A percentile compares a stretch with the other conserved stretches of the same genome.
These are phyloP conservation scores for Meleagris gallopavo DNA, from an alignment of 2,113 vertebrate genomes.

Conservation along the genomic window DNA sequence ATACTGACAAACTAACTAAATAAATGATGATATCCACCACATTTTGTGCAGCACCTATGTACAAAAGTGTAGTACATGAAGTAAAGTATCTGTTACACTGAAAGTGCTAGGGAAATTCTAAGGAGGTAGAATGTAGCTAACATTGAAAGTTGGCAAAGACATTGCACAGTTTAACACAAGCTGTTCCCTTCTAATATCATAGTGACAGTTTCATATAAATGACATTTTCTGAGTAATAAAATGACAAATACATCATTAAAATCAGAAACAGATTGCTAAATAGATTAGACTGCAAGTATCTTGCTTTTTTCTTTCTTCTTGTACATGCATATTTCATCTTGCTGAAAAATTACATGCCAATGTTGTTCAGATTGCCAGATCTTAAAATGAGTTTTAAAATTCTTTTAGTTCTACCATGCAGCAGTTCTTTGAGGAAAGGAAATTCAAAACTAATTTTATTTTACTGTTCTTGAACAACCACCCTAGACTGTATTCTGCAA, in stretches of 20 bases:
- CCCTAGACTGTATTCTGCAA: not conserved
- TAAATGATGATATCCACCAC: not conserved
- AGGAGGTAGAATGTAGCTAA: slow-evolving; percentile 20
- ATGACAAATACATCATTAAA: slow-evolving; percentile 72
- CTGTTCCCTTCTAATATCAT: slow-evolving; percentile 65
- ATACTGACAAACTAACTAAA: not conserved
- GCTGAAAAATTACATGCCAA: slow-evolving; percentile 52
- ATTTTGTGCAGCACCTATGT: not conserved
- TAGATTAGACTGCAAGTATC: slow-evolving; percentile 56
- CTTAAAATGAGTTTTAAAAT: slow-evolving; percentile 44
- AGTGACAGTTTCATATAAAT: slow-evolving; percentile 66
- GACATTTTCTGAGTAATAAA: slow-evolving; percentile 69
- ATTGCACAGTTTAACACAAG: slow-evolving; percentile 51
- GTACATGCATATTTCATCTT: slow-evolving; percentile 49
- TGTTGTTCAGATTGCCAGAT: slow-evolving; percentile 43
- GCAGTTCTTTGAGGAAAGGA: not conserved
- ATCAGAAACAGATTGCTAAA: slow-evolving; percentile 71
- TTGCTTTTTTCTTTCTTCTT: slow-evolving; percentile 45
- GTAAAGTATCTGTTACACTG: not conserved
- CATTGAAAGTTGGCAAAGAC: slow-evolving; percentile 39
- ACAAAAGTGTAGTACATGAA: not conserved
- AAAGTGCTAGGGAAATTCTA: slow-evolving; percentile 25
- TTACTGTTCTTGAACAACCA: not conserved
- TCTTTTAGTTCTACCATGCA: slow-evolving; percentile 24
- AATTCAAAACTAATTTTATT: not conserved